Conservation (phyloP, 2,888 invertebrate genomes). For the Drosophila nigricruria region DNA sequence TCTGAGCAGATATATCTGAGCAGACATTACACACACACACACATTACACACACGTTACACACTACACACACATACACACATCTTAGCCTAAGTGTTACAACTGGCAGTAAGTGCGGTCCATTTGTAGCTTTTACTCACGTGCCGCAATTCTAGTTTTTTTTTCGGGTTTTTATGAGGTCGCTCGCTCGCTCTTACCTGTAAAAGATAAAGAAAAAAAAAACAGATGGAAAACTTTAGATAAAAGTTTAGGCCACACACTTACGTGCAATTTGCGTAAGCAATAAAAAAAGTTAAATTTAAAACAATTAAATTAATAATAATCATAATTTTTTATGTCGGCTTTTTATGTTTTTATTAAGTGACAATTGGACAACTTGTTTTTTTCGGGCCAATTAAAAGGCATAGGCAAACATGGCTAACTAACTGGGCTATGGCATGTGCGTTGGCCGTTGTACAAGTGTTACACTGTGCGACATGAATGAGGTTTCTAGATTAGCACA, state of each 20-base stretch:
- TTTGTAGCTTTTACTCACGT: conserved; percentile 77
- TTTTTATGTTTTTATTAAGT: conserved; percentile 63
- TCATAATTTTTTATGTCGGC: conserved; percentile 19
- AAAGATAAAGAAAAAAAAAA: conserved; percentile 46
- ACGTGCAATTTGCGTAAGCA: conserved; percentile 52
- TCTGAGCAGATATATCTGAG: conserved; percentile 40
- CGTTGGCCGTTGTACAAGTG: conserved; percentile 9
- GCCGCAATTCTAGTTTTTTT: conserved; percentile 54
- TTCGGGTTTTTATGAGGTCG: conserved; percentile 65
- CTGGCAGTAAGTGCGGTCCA: conserved; percentile 32
- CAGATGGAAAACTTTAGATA: conserved; percentile 62
- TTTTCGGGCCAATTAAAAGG: conserved; percentile 6
- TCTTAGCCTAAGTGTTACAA: conserved; percentile 24
- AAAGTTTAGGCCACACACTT: conserved; percentile 47
- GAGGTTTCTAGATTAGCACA: conserved; percentile 15
- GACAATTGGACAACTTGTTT: conserved; percentile 59
- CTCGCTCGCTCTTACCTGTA: conserved; percentile 66
- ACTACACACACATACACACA: conserved; percentile 6
- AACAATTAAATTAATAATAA: conserved; percentile 61
- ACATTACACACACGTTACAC: conserved; percentile 5
- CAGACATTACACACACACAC: conserved; percentile 35
- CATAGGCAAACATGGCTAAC: neutral
- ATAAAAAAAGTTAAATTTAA: conserved; percentile 3
- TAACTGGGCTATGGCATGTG: conserved; percentile 27
- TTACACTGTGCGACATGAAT: conserved; percentile 25